These are phyloP conservation scores for Pogonomyrmex barbatus DNA, from an alignment of 1,140 invertebrate species.

Conservation along the genomic window DNA sequence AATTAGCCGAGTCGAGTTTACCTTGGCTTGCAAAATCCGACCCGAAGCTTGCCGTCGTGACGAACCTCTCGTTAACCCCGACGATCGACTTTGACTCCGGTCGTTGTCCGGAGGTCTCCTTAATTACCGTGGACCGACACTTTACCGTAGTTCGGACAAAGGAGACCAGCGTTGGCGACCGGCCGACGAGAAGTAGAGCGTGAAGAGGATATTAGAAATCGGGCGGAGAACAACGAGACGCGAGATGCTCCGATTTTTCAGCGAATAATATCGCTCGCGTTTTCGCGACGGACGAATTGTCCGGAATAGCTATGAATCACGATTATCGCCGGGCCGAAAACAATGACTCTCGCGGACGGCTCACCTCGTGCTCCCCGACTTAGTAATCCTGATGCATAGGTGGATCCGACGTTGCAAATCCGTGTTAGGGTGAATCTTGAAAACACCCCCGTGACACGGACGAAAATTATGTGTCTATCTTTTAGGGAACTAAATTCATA, in stretches of 20 bases:
- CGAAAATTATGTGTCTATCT: slow-evolving; percentile 50
- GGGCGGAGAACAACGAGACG: background rate
- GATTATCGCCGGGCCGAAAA: slow-evolving; percentile 46
- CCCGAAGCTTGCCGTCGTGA: slow-evolving; percentile 71
- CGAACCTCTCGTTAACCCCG: slow-evolving; percentile 79
- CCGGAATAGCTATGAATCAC: slow-evolving; percentile 41
- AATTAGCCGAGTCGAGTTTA: slow-evolving; percentile 74
- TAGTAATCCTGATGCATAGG: slow-evolving; percentile 56
- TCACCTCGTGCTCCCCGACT: slow-evolving; percentile 40
- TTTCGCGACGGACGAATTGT: slow-evolving; percentile 20
- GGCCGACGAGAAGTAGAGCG: slow-evolving; percentile 21
- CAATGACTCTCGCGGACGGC: slow-evolving; percentile 31
- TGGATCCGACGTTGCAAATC: slow-evolving; percentile 21
- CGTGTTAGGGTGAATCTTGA: slow-evolving; percentile 43
- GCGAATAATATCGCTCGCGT: slow-evolving; percentile 8
- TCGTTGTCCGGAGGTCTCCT: slow-evolving; percentile 69
- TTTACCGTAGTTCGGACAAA: slow-evolving; percentile 34
- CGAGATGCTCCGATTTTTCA: slow-evolving; percentile 17
- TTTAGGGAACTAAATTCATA: background rate
- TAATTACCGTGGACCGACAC: slow-evolving; percentile 73
- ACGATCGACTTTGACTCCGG: slow-evolving; percentile 73
- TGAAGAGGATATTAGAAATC: slow-evolving; percentile 48
- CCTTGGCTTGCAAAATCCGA: slow-evolving; percentile 76
- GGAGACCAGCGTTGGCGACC: slow-evolving; percentile 3
- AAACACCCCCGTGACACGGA: background rate